Base-by-base conservation (phyloP, 1,140 invertebrate genomes). In the Drosophila rufa region DNA sequence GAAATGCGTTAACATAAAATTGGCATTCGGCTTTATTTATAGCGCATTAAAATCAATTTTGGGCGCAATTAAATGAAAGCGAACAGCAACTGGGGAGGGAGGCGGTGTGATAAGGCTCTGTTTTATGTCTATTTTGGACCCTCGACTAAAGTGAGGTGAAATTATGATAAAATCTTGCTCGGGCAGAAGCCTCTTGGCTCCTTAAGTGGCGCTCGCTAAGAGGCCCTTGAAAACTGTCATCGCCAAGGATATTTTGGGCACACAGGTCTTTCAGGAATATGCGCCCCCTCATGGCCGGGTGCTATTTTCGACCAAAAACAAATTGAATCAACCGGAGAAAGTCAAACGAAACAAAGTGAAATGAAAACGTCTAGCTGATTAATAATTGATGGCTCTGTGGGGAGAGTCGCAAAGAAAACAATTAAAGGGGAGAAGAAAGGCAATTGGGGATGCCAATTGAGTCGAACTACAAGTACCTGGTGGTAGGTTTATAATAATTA, bases 1-100 rank as follows among this genome's bases (percentile, higher is more conserved):
- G 85, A 74, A 75, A 78, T 55, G 46, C 70, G 38, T 22, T 69
- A 55, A 38, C 79, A 65, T 60, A 84, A 89, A 89, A 89, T 89
- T 89, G 77, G 78, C 70, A 71, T 65, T 69, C 73, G 48, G 48
- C 71, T 81, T 75, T 89, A 89, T 89, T 90, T 84, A 90, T 89
- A 84, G 85, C 85, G 56, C 69, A 81, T 79, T 89, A 79, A 81
- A 84, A 81, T 90, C 85, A 89, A 90, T 81, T 89, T 90, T 67
- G 69, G 76, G 68, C 80, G 81, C 87, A 81, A 89, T 90, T 84
- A 84, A 87, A 84, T 84, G 40, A 82, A 25, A 62, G 40, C 9
- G 38, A 71, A 71, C 22, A 57, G 25, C 47, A 53, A 48, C 36
- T n/a, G 19, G 9, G 25, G 40, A 15, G 4, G 15, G 22, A 47